Evolutionary conservation across 1,140 invertebrate species (phyloP).

Genomic region (Bombus picipes): DNA sequence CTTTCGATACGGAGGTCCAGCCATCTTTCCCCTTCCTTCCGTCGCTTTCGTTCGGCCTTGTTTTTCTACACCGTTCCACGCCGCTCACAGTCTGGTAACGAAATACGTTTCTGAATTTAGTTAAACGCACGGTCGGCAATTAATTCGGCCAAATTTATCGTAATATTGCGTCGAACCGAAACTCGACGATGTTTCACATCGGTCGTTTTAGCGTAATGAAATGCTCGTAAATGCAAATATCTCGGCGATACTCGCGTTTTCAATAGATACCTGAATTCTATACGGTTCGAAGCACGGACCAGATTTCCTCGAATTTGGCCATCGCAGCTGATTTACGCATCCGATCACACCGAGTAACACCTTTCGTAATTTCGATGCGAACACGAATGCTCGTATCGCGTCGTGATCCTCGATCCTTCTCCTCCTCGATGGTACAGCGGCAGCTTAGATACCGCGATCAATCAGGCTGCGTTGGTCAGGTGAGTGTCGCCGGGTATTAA

Average conservation of each 20-base stretch:
- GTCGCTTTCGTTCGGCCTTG: not conserved
- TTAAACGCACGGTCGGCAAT: constrained; percentile 40
- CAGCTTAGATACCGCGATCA: not conserved
- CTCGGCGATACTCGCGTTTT: not conserved
- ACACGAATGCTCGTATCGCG: not conserved
- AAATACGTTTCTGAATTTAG: constrained; percentile 38
- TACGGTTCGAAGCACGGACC: not conserved
- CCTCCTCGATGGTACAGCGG: not conserved
- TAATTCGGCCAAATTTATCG: constrained; percentile 50
- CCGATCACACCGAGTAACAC: too few species aligned
- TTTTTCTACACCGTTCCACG: not conserved
- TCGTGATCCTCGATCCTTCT: not conserved
- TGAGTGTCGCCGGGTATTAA: not conserved
- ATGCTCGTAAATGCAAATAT: constrained; percentile 32
- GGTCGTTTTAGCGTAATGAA: constrained; percentile 37
- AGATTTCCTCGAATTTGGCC: not conserved
- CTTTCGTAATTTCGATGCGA: not conserved
- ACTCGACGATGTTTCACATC: constrained; percentile 29
- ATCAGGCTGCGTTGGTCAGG: not conserved
- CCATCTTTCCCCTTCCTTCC: not conserved
- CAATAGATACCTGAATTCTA: constrained; percentile 34
- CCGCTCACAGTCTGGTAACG: not conserved
- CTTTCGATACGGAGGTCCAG: constrained; percentile 33
- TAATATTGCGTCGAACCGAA: constrained; percentile 40
- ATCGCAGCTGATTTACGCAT: not conserved